Percentiles rank a stretch among this genome's conserved stretches.
These are phyloP conservation scores for Amorpha juglandis DNA, from an alignment of 2,888 invertebrate genomes.

Conservation along the genomic window DNA sequence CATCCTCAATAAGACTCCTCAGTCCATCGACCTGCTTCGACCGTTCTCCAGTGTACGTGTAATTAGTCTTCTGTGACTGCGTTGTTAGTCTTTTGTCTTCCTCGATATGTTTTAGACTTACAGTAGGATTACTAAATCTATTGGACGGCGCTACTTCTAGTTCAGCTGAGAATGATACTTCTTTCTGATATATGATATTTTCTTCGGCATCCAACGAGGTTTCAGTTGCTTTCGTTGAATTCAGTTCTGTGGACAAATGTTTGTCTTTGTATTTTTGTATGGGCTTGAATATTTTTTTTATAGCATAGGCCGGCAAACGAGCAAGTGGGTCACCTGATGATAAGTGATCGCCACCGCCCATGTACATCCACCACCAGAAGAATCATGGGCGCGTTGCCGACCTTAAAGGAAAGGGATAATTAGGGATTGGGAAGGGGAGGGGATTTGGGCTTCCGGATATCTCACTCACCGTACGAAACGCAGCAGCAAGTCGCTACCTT, in stretches of 20 bases:
- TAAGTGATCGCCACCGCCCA: too few species aligned
- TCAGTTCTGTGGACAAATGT: conserved; percentile 85
- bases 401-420: too few species aligned
- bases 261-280: not conserved
- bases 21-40: conserved; percentile 73
- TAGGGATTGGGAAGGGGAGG: too few species aligned
- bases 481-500: too few species aligned
- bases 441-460: too few species aligned
- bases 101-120: conserved; percentile 68
- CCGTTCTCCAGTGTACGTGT: conserved; percentile 70
- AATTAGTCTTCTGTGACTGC: conserved; percentile 53
- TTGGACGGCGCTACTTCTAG: conserved; percentile 84
- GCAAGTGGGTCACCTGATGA: too few species aligned
- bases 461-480: too few species aligned
- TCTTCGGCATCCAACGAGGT: conserved; percentile 82
- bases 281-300: too few species aligned
- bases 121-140: conserved; percentile 71
- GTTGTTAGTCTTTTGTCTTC: conserved; percentile 53
- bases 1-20: conserved; percentile 75
- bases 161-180: conserved; percentile 91
- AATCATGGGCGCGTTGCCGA: too few species aligned
- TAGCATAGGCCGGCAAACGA: too few species aligned
- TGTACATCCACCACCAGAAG: too few species aligned
- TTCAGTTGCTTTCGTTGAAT: conserved; percentile 87
- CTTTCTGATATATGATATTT: conserved; percentile 90